Conservation (phyloP, 2,797 vertebrate genomes). For the Labeo calbasu region DNA sequence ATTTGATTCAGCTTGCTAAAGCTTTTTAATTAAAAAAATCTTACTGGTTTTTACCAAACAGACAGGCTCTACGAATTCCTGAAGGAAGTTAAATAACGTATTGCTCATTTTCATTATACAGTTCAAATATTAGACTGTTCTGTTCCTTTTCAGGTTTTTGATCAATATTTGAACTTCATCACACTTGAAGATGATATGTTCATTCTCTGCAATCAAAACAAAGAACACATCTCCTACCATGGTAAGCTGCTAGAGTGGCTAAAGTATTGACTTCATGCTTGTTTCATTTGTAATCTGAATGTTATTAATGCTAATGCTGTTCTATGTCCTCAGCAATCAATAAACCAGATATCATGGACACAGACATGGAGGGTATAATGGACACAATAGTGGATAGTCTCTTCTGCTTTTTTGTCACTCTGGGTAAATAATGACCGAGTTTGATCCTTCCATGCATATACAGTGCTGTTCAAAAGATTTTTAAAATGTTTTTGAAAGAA, state of each 20-base stretch:
- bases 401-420: slow-evolving; percentile 98
- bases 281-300: slow-evolving; percentile 12
- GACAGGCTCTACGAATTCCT: background rate
- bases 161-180: slow-evolving; percentile 99
- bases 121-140: slow-evolving; percentile 4
- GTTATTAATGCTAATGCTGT: background rate
- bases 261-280: background rate
- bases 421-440: slow-evolving; percentile 81
- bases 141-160: slow-evolving; percentile 85
- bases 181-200: slow-evolving; percentile 99
- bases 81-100: background rate
- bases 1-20: background rate
- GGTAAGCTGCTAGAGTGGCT: slow-evolving; percentile 74
- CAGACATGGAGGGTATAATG: slow-evolving; percentile 97
- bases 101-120: background rate
- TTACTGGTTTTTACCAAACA: background rate
- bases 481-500: background rate
- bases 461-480: background rate
- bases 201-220: slow-evolving; percentile 94
- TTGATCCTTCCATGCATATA: background rate
- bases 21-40: background rate
- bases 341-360: slow-evolving; percentile 92
- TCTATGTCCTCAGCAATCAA: slow-evolving; percentile 84
- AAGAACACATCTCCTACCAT: slow-evolving; percentile 94
- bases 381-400: slow-evolving; percentile 97